Evolutionary conservation across 2,888 invertebrate species (phyloP).

Genomic region (Rhagonycha fulva): DNA sequence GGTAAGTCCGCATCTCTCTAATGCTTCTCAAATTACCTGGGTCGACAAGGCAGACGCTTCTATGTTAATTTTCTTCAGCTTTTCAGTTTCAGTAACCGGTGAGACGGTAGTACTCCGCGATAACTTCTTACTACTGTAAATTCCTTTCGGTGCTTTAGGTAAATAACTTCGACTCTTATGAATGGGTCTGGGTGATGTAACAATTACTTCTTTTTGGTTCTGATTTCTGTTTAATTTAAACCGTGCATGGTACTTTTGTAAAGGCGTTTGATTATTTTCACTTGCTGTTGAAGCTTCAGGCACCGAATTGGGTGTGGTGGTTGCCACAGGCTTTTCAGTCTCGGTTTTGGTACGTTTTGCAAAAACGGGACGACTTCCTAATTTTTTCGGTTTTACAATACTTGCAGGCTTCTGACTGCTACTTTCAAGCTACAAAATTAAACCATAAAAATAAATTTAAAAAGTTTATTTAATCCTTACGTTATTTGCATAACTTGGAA

Average conservation of each 20-base stretch:
- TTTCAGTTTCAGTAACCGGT: constrained; percentile 2
- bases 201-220: neutral
- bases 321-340: neutral
- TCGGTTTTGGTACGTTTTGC: neutral
- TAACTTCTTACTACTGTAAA: constrained; percentile 44
- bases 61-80: constrained; percentile 7
- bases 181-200: constrained; percentile 3
- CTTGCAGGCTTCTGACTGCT: neutral
- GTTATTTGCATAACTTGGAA: constrained; percentile 1
- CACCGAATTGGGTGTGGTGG: neutral
- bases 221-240: constrained; percentile 34
- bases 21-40: constrained; percentile 22
- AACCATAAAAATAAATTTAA: neutral
- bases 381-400: neutral
- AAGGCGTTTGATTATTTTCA: neutral
- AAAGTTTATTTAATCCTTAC: neutral
- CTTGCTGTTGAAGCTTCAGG: neutral
- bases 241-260: constrained; percentile 46
- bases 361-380: neutral
- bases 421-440: neutral
- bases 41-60: constrained; percentile 17
- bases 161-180: constrained; percentile 20
- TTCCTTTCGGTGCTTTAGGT: constrained; percentile 37
- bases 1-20: too few species aligned
- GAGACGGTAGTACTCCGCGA: constrained; percentile 24